These are phyloP conservation scores for Triplophysa tibetana DNA, from an alignment of 2,113 vertebrate species.

Conservation along the genomic window DNA sequence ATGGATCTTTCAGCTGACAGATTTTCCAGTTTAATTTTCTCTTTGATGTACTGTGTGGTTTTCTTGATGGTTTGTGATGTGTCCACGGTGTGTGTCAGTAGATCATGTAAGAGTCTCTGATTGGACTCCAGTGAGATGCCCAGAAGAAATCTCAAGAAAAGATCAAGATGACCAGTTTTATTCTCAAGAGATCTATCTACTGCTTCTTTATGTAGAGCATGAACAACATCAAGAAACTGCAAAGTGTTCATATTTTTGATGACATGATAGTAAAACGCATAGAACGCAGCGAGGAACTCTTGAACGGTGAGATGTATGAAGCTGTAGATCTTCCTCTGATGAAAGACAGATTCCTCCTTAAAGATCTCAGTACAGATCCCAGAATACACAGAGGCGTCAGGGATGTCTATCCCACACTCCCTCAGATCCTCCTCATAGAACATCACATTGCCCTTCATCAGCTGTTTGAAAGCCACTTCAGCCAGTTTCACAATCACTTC, in stretches of 20 bases:
- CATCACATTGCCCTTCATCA: no score
- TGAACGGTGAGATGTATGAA: conserved; percentile 7
- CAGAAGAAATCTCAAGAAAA: neutral
- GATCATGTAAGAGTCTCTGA: neutral
- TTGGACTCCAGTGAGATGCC: conserved; percentile 7
- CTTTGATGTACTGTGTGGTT: neutral
- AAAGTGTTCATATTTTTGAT: no score
- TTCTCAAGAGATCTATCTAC: neutral
- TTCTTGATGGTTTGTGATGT: neutral
- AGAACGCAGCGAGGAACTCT: neutral
- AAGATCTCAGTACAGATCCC: no score
- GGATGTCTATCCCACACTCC: no score
- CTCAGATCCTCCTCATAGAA: no score
- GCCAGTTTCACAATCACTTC: no score
- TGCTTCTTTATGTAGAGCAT: neutral
- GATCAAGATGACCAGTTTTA: neutral
- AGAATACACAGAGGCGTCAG: no score
- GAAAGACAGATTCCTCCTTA: no score
- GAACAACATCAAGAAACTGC: no score
- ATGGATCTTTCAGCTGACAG: neutral
- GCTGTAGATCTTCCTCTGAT: no score
- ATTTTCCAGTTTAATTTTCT: neutral
- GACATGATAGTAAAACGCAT: neutral
- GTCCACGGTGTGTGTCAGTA: neutral
- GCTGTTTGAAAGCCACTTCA: no score